Evolutionary conservation across 2,888 invertebrate genomes (phyloP).

Genomic region (Griposia aprilina): DNA sequence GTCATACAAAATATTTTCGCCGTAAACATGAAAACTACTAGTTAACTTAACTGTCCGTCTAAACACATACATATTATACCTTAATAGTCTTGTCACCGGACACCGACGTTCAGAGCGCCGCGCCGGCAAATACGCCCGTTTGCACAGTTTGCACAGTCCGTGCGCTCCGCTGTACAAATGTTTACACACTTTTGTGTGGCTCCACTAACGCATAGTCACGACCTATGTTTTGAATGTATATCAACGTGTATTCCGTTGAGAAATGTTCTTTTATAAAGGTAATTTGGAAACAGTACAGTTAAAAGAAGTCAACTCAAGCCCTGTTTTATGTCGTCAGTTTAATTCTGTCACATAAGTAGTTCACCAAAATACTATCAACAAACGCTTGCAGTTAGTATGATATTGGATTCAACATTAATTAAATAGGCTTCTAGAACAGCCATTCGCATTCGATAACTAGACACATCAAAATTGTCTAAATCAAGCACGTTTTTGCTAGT

Average conservation of each 20-base stretch:
- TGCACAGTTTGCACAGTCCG: constrained; percentile 51
- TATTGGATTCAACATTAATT: too few species aligned
- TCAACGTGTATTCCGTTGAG: neutral
- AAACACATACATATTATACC: constrained; percentile 44
- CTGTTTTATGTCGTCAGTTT: too few species aligned
- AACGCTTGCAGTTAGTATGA: too few species aligned
- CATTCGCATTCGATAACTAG: too few species aligned
- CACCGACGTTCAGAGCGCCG: constrained; percentile 57
- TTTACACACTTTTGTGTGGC: constrained; percentile 59
- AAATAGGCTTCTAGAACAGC: too few species aligned
- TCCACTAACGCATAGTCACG: constrained; percentile 36
- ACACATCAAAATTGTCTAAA: too few species aligned
- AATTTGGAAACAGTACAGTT: neutral
- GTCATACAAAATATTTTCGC: constrained; percentile 13
- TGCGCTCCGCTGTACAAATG: constrained; percentile 51
- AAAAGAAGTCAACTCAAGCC: neutral
- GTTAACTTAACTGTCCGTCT: neutral
- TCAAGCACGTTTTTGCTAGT: too few species aligned
- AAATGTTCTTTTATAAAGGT: neutral
- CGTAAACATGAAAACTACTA: constrained; percentile 17
- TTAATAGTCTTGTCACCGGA: constrained; percentile 53
- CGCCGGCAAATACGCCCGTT: constrained; percentile 53
- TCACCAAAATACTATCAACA: too few species aligned
- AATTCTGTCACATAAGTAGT: too few species aligned
- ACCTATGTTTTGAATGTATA: constrained; percentile 39